Evolutionary conservation across 2,113 vertebrate species (phyloP), one percentile per base, ranked within the genome.

Genomic region (Procavia capensis): DNA sequence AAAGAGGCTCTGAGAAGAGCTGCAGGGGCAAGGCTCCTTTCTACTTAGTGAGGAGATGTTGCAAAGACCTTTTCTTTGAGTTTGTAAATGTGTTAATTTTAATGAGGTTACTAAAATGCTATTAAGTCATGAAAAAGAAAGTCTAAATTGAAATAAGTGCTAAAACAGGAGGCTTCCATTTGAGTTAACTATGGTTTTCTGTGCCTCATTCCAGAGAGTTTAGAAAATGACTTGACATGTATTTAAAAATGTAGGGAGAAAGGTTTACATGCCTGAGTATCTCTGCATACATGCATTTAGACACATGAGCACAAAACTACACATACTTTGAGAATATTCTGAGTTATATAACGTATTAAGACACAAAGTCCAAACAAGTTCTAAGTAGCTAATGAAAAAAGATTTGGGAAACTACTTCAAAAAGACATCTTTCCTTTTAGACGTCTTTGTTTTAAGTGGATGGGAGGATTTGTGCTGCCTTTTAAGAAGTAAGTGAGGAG

Each of bases 1-100:
- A 96, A 76, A 45, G 93, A 95, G 9, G 95, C 97, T 47, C 22
- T 97, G 43, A 4, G 4, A 27, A 91, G 93, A 63, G 75, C 70
- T 4, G 0, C 89, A 27, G 80, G 93, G 5, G 1, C 0, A 45
- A 97, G 54, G 9, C 2, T 43, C 5, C 41, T 66, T 25, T 86
- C 89, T 3, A 2, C 61, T n/a, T 74, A 93, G 41, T 75, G 13
- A 54, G 41, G 11, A 25, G 0, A 81, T 24, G 17, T 39, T 79
- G 5, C 66, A 16, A 88, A 74, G 36, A 0, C 0, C 9, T 95
- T 96, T 83, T 59, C 16, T 50, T 76, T 96, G 50, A 59, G 20
- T 74, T n/a, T 66, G 9, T 47, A 74, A 24, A 17, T 39, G 4
- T 45, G 13, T 88, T 90, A 36, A 68, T 64, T 50, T 92, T 88